phyloP scores from a whole-genome alignment of 2,888 invertebrate genomes.

The Ecdyonurus torrentis region DNA sequence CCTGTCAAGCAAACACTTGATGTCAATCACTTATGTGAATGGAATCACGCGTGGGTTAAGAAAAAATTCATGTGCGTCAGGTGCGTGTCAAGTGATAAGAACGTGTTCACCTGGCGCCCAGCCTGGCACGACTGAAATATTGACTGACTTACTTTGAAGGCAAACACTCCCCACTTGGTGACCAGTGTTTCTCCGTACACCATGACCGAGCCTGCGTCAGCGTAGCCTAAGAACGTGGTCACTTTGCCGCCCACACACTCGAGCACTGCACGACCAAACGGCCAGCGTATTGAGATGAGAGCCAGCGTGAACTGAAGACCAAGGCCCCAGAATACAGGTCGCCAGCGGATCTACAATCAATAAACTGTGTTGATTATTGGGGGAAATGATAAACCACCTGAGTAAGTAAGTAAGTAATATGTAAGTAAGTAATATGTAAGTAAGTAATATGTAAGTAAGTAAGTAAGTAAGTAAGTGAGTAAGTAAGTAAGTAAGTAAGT shows the following conservation, averaged over 20 bases:
- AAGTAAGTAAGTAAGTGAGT: too few relatives aligned
- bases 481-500: background rate
- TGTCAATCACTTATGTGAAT: too few relatives aligned
- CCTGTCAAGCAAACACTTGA: too few relatives aligned
- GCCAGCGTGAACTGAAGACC: conserved; percentile 73
- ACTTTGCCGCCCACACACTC: conserved; percentile 49
- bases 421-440: too few relatives aligned
- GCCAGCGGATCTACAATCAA: conserved; percentile 48
- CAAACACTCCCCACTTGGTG: conserved; percentile 46
- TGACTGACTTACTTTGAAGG: conserved; percentile 53
- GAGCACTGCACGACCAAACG: conserved; percentile 53
- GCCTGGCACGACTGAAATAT: background rate
- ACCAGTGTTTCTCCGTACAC: conserved; percentile 62
- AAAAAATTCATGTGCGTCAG: too few relatives aligned
- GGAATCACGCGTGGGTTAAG: too few relatives aligned
- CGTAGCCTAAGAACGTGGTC: conserved; percentile 60
- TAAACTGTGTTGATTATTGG: conserved; percentile 12
- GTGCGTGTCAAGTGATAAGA: too few relatives aligned
- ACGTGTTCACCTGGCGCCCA: too few relatives aligned
- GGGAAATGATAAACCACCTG: background rate
- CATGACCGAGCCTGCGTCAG: conserved; percentile 63
- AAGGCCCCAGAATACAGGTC: conserved; percentile 62
- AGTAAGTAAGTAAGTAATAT: too few relatives aligned
- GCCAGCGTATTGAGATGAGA: conserved; percentile 70
- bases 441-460: too few relatives aligned